Percentiles rank a stretch among this genome's conserved stretches.
These are phyloP conservation scores for Troglohyphantes excavatus DNA, from an alignment of 2,888 invertebrate species.

Conservation along the genomic window DNA sequence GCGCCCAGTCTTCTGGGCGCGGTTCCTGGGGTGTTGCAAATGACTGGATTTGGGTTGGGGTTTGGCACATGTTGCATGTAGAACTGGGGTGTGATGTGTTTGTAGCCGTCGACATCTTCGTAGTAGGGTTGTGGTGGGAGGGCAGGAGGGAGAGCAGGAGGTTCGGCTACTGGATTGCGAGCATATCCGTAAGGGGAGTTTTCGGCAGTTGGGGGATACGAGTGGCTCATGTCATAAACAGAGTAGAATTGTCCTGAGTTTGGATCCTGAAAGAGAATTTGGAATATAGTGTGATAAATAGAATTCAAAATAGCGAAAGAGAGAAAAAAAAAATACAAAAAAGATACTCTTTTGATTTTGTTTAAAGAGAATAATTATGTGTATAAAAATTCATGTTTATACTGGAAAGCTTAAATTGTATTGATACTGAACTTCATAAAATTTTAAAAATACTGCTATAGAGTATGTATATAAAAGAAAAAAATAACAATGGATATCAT, in stretches of 20 bases:
- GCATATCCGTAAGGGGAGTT: conserved; percentile 48
- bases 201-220: conserved; percentile 65
- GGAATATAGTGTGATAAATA: no score
- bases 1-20: conserved; percentile 50
- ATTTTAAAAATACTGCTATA: no score
- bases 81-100: conserved; percentile 56
- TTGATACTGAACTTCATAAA: no score
- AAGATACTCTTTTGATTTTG: no score
- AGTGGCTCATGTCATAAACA: conserved; percentile 74
- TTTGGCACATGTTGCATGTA: conserved; percentile 35
- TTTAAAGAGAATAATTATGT: no score
- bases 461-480: no score
- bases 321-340: no score
- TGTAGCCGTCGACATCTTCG: conserved; percentile 70
- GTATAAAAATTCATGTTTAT: no score
- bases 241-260: conserved; percentile 60
- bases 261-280: conserved; percentile 50
- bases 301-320: no score
- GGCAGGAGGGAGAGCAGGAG: background rate
- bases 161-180: conserved; percentile 33
- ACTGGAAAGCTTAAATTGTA: no score
- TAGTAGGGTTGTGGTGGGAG: conserved; percentile 57
- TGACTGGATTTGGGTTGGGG: conserved; percentile 30
- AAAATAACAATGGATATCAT: no score
- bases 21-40: conserved; percentile 49